Percentiles rank a stretch among this genome's conserved stretches.
Evolutionary conservation across 2,888 invertebrate genomes (phyloP).

Genomic region (Anoplius nigerrimus): DNA sequence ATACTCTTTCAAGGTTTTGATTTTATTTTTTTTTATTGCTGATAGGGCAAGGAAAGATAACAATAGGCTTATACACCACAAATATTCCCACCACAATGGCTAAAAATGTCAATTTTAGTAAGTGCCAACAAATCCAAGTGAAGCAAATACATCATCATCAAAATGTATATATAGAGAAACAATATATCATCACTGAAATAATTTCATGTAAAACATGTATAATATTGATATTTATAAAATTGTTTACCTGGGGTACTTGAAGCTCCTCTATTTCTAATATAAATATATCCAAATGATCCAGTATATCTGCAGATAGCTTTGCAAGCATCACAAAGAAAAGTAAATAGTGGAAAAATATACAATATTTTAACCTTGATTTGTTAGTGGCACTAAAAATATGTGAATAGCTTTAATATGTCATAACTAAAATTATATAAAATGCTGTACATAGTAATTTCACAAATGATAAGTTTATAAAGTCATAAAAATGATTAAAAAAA

Average conservation of each 20-base stretch:
- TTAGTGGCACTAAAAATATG: constrained; percentile 90
- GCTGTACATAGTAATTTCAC: background rate
- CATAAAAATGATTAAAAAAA: background rate
- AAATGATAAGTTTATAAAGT: background rate
- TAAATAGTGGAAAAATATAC: constrained; percentile 94
- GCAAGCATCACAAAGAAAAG: constrained; percentile 93
- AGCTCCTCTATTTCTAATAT: constrained; percentile 95
- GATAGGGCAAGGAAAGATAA: constrained; percentile 90
- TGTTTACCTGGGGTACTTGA: constrained; percentile 86
- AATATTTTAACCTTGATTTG: constrained; percentile 95
- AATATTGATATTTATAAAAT: background rate
- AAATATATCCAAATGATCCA: constrained; percentile 95
- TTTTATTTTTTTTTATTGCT: constrained; percentile 90
- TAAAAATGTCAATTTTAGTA: constrained; percentile 72
- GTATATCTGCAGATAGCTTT: constrained; percentile 92
- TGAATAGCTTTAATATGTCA: background rate
- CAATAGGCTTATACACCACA: constrained; percentile 91
- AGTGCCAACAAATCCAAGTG: no score
- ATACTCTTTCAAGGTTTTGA: constrained; percentile 85
- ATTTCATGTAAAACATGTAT: background rate
- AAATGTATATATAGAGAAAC: background rate
- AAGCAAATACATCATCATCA: no score
- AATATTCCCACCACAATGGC: constrained; percentile 95
- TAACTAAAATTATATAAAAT: background rate
- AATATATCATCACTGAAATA: background rate